Evolutionary conservation across 1,140 invertebrate species (phyloP).

Genomic region (Drosophila ercepeae): DNA sequence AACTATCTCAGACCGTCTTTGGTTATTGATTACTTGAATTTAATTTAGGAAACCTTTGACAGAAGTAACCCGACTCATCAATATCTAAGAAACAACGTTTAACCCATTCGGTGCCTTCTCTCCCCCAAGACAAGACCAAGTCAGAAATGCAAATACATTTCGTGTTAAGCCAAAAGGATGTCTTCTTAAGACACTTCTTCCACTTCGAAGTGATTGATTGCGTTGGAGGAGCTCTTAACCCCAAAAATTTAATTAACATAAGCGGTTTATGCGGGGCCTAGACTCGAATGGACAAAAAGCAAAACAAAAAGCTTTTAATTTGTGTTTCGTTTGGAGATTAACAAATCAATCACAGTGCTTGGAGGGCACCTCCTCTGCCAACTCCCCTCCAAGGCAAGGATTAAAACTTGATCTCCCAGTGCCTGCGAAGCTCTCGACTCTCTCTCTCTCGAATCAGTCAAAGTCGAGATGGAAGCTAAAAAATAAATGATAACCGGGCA

Average conservation of each 20-base stretch:
- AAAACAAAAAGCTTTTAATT: slow-evolving; percentile 56
- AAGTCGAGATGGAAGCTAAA: slow-evolving; percentile 50
- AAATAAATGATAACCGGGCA: slow-evolving; percentile 66
- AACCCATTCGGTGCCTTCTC: slow-evolving; percentile 40
- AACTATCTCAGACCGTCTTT: slow-evolving; percentile 26
- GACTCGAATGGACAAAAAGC: not conserved
- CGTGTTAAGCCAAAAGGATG: slow-evolving; percentile 41
- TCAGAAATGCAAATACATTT: slow-evolving; percentile 61
- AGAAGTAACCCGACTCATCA: slow-evolving; percentile 54
- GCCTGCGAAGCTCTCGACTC: slow-evolving; percentile 58
- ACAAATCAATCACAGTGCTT: slow-evolving; percentile 63
- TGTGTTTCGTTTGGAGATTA: slow-evolving; percentile 55
- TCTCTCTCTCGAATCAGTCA: slow-evolving; percentile 70
- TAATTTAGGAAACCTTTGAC: slow-evolving; percentile 14
- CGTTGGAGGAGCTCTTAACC: slow-evolving; percentile 25
- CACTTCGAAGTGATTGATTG: slow-evolving; percentile 64
- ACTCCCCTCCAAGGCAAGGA: not conserved
- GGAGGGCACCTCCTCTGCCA: not conserved
- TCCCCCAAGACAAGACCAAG: no score
- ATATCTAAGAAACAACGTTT: slow-evolving; percentile 24
- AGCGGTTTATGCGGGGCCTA: slow-evolving; percentile 54
- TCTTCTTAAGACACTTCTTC: not conserved
- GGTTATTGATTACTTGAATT: slow-evolving; percentile 48
- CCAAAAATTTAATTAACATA: slow-evolving; percentile 76
- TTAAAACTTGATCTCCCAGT: slow-evolving; percentile 34